Percentiles rank a stretch among this genome's conserved stretches.
These are phyloP conservation scores for Acanthacorydalis orientalis DNA, from an alignment of 2,888 invertebrate genomes.

Conservation along the genomic window DNA sequence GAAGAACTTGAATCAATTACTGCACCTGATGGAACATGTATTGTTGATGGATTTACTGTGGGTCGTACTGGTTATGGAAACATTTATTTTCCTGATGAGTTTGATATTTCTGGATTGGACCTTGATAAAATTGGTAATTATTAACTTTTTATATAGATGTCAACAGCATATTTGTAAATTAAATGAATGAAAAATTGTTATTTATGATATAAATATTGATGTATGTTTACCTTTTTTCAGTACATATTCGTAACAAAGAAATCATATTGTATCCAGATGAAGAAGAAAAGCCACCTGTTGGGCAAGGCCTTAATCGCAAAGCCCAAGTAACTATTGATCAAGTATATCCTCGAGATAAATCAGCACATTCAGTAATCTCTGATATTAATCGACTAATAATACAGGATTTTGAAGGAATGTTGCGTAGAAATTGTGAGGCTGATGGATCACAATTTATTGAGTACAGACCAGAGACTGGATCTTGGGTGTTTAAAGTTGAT, in stretches of 20 bases:
- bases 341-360: slow-evolving; percentile 87
- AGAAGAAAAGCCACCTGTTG: slow-evolving; percentile 69
- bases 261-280: slow-evolving; percentile 91
- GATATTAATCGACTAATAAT: slow-evolving; percentile 58
- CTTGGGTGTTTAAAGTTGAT: slow-evolving; percentile 91
- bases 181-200: background rate
- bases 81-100: slow-evolving; percentile 66
- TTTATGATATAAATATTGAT: background rate
- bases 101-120: slow-evolving; percentile 73
- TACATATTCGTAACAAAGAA: slow-evolving; percentile 87
- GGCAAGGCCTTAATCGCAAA: slow-evolving; percentile 72
- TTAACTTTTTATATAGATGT: background rate
- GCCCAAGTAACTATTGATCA: slow-evolving; percentile 87
- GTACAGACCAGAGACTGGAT: slow-evolving; percentile 87
- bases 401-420: slow-evolving; percentile 72
- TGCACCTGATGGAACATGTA: slow-evolving; percentile 58
- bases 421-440: slow-evolving; percentile 69
- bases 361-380: slow-evolving; percentile 58
- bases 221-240: slow-evolving; percentile 25
- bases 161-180: too few relatives aligned
- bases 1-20: slow-evolving; percentile 61
- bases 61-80: slow-evolving; percentile 84
- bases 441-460: slow-evolving; percentile 86
- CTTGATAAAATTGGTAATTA: slow-evolving; percentile 61
- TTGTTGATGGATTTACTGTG: slow-evolving; percentile 74